Base-by-base conservation (phyloP, 2,797 vertebrate genomes). In the Rhadinocentrus ornatus region DNA sequence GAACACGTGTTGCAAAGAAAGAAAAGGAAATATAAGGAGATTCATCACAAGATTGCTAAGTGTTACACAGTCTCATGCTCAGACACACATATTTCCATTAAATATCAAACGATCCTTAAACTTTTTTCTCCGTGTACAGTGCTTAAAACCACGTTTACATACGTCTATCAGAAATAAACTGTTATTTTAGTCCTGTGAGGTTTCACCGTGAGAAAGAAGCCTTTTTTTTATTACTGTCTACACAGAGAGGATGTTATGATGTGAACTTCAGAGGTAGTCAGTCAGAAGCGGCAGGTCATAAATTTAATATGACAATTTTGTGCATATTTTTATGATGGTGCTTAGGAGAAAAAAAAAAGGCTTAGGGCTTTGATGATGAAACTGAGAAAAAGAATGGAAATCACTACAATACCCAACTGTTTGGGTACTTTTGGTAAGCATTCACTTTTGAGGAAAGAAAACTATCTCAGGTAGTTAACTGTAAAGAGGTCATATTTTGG, bases 201-300 rank as follows among this genome's bases (percentile, higher is more conserved):
- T 80, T 61, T 84, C 27, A 54, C 71, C 48, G 65, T 69, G 41
- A 44, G 16, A 44, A 44, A 39, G 61, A 57, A 71, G 75, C 57
- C 39, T 70, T 35, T 64, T 8, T 62, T 66, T 64, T 11, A 53
- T 18, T 64, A 77, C 29, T 3, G 10, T 66, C 64, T 72, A 50
- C 61, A 74, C 64, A 53, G 71, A 82, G 70, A 79, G 57, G 65
- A 84, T 77, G 83, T 75, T 82, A 82, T 27, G 24, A 75, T 20
- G 34, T 64, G 56, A 73, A 75, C 75, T 77, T 81, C 80, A 85
- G 80, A 83, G 39, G 61, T 46, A 81, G 80, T 72, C 73, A 82
- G 83, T 85, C 83, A 87, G 78, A 75, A 80, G 67, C 76, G 82
- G 66, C 75, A 76, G 73, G 61, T 55, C 53, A 84, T 83, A 60